Evolutionary conservation across 2,888 invertebrate species (phyloP).

Genomic region (Amphiduros pacificus): DNA sequence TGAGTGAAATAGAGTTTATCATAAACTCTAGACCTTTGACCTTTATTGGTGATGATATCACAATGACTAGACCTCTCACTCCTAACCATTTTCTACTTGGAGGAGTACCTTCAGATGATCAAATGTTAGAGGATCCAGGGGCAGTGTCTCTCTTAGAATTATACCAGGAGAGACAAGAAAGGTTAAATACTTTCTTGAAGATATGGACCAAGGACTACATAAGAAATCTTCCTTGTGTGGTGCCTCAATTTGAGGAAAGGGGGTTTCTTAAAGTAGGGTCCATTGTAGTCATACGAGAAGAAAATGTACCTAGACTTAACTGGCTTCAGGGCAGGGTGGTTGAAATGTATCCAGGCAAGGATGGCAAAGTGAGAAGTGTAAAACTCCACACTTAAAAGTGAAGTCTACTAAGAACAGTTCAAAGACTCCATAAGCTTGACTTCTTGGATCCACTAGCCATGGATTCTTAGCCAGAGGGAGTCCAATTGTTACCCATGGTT

Average conservation of each 20-base stretch:
- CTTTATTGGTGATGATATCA: slow-evolving; percentile 4
- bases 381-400: not conserved
- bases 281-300: not conserved
- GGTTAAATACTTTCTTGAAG: not conserved
- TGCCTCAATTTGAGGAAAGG: not conserved
- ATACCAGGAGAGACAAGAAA: not conserved
- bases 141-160: not conserved
- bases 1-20: slow-evolving; percentile 7
- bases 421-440: not conserved
- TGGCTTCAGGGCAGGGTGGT: not conserved
- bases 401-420: not conserved
- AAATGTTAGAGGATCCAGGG: not conserved
- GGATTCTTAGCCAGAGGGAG: no score
- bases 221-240: not conserved
- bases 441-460: not conserved
- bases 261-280: not conserved
- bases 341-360: not conserved
- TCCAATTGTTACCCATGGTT: no score
- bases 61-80: not conserved
- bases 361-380: not conserved
- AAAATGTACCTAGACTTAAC: not conserved
- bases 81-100: not conserved
- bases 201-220: not conserved
- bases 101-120: not conserved
- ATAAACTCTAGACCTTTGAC: slow-evolving; percentile 8